phyloP scores from a whole-genome alignment of 2,888 invertebrate genomes.

The Taphrorychus bicolor region DNA sequence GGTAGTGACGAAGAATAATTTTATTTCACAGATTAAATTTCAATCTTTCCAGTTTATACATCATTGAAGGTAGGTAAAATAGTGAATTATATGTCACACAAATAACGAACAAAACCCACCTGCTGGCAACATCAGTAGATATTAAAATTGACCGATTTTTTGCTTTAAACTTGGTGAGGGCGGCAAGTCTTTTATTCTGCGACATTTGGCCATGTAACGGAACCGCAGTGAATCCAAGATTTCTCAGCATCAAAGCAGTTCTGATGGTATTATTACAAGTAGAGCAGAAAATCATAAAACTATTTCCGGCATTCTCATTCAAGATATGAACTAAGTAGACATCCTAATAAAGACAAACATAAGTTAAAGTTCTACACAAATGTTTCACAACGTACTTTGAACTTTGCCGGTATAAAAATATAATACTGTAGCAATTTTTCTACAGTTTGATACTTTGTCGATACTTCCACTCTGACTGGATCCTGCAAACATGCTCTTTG shows the following conservation, averaged over 20 bases:
- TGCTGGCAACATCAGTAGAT: slow-evolving; percentile 98
- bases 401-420: slow-evolving; percentile 93
- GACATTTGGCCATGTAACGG: slow-evolving; percentile 99
- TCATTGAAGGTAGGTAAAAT: slow-evolving; percentile 8
- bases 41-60: slow-evolving; percentile 2
- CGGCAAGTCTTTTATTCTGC: slow-evolving; percentile 94
- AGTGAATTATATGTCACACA: not conserved
- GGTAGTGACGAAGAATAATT: slow-evolving; percentile 53
- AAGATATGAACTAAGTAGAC: slow-evolving; percentile 94
- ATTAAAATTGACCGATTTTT: slow-evolving; percentile 93
- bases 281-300: slow-evolving; percentile 96
- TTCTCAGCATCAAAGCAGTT: slow-evolving; percentile 86
- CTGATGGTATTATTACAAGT: slow-evolving; percentile 94
- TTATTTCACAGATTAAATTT: slow-evolving; percentile 17
- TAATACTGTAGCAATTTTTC: slow-evolving; percentile 95
- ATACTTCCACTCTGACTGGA: slow-evolving; percentile 95
- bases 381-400: slow-evolving; percentile 70
- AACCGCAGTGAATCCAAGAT: slow-evolving; percentile 91
- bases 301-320: slow-evolving; percentile 94
- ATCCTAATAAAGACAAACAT: slow-evolving; percentile 67
- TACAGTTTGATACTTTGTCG: slow-evolving; percentile 97
- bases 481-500: slow-evolving; percentile 94
- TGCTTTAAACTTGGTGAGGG: slow-evolving; percentile 95
- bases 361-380: slow-evolving; percentile 22
- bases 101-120: slow-evolving; percentile 71